Base-by-base conservation (phyloP, 2,797 vertebrate species). In the Luscinia luscinia region DNA sequence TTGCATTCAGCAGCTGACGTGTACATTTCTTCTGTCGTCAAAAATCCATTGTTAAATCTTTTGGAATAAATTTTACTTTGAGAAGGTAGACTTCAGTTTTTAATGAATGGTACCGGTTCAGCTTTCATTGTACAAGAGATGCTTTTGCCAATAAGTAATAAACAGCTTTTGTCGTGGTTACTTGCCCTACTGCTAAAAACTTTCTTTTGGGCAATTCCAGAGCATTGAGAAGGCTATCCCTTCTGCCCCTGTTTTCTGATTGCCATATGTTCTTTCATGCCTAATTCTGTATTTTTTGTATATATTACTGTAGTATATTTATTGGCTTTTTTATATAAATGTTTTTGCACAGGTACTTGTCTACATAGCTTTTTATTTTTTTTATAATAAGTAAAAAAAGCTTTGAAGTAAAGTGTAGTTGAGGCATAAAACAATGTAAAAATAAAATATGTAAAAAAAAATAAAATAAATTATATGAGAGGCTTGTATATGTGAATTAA, bases 171-270 rank as follows among this genome's bases (percentile, higher is more conserved):
- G 40, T 64, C 3, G 3, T 15, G 18, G 21, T 61, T 55, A 27
- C 36, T 82, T 84, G 32, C 18, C 36, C 36, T 74, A 5, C 34
- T 52, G 38, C 17, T 62, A 20, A 32, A 87, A 80, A 23, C 9
- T 28, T 32, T 20, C n/a, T 11, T 48, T 52, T 15, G 22, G 32
- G 27, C 24, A 32, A 40, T 82, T 63, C 27, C 12, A 4, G 11
- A 36, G 20, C 57, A 7, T 3, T 80, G 41, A 57, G 49, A 75
- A 61, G 41, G 6, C 34, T 54, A 22, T 43, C 16, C 11, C 9
- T 34, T 22, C 32, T 0, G 0, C 4, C 9, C 6, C 17, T 0
- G 0, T 41, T 66, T 67, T 63, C 45, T 63, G 11, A 43, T 87
- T 67, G 17, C 11, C 16, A 4, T 57, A 5, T 21, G 4, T 75